Conservation (phyloP, 2,888 invertebrate genomes). For the Hydraecia micacea region DNA sequence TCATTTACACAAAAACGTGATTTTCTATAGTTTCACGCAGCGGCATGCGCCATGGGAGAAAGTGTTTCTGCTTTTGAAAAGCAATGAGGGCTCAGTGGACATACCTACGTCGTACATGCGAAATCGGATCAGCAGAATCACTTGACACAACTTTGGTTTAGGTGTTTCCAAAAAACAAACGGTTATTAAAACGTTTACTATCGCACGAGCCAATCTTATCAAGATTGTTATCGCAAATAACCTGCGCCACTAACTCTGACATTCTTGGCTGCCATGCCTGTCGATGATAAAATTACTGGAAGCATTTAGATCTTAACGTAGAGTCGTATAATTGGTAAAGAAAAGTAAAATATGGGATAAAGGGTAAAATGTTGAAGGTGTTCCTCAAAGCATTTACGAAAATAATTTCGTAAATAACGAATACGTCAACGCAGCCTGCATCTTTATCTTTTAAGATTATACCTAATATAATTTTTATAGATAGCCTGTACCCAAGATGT, state of each 20-base stretch:
- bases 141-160: background rate
- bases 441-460: background rate
- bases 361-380: background rate
- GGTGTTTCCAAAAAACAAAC: constrained; percentile 12
- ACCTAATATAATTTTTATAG: background rate
- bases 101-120: background rate
- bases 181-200: constrained; percentile 5
- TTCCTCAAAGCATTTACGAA: background rate
- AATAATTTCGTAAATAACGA: background rate
- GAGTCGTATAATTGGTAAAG: background rate
- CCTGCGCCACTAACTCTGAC: constrained; percentile 5
- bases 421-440: background rate
- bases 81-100: constrained; percentile 19
- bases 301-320: background rate
- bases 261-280: constrained; percentile 14
- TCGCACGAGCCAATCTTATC: constrained; percentile 19
- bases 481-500: background rate
- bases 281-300: background rate
- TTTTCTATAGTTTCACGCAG: constrained; percentile 41
- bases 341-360: no score
- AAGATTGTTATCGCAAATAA: constrained; percentile 31
- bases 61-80: constrained; percentile 38
- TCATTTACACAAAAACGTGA: constrained; percentile 56
- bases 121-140: background rate
- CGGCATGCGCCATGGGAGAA: constrained; percentile 37